phyloP scores from a whole-genome alignment of 2,888 invertebrate genomes.

The Pollenia labialis region DNA sequence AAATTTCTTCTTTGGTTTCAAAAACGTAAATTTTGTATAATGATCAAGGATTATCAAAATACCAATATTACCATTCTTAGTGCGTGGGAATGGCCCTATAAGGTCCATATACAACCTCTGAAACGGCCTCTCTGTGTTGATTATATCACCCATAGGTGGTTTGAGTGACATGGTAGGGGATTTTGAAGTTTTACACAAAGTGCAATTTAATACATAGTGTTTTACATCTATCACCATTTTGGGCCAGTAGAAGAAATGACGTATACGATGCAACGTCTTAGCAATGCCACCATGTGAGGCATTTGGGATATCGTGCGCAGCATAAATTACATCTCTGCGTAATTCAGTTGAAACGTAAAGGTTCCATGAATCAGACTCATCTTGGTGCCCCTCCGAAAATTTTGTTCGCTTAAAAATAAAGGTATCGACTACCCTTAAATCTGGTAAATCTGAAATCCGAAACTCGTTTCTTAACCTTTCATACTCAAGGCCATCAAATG shows the following conservation, averaged over 20 bases:
- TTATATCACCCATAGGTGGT: not conserved
- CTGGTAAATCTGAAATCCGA: not conserved
- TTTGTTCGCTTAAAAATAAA: not conserved
- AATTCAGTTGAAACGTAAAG: not conserved
- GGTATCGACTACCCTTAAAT: not conserved
- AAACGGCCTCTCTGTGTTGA: not conserved
- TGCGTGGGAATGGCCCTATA: not conserved
- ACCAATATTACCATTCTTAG: not conserved
- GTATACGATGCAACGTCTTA: not conserved
- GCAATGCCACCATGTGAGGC: not conserved
- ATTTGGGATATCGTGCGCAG: not conserved
- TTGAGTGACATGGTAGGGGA: not conserved
- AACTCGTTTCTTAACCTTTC: not conserved
- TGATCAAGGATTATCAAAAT: constrained; percentile 14
- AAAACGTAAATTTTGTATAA: constrained; percentile 10
- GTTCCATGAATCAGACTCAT: constrained; percentile 5
- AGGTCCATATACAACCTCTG: constrained; percentile 16
- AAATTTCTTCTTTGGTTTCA: not conserved
- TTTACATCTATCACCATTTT: not conserved
- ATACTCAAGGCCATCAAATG: not conserved
- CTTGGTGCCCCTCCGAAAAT: not conserved
- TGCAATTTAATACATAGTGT: not conserved
- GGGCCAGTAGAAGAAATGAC: not conserved
- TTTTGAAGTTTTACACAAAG: constrained; percentile 3
- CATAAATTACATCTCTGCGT: not conserved